Evolutionary conservation across 2,888 invertebrate species (phyloP).

Genomic region (Graphium colonna): DNA sequence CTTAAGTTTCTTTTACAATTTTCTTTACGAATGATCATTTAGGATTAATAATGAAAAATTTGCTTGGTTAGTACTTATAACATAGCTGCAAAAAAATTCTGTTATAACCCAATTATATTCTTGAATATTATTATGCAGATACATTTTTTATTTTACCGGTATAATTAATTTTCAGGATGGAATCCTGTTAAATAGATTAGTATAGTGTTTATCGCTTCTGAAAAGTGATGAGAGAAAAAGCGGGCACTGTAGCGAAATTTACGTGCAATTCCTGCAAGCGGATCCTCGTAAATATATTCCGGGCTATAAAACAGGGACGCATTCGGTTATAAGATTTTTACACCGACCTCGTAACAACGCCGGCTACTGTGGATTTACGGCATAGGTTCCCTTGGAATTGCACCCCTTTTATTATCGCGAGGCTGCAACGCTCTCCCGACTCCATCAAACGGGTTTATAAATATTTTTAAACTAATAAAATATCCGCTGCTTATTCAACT

Average conservation of each 20-base stretch:
- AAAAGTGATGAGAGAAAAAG: constrained; percentile 57
- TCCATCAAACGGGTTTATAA: constrained; percentile 12
- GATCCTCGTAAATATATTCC: constrained; percentile 69
- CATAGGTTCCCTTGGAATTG: constrained; percentile 19
- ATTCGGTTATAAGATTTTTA: constrained; percentile 66
- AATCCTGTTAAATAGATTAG: too few relatives aligned
- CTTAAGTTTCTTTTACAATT: too few relatives aligned
- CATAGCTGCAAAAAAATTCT: too few relatives aligned
- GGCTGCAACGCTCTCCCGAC: constrained; percentile 13
- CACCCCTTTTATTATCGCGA: constrained; percentile 17
- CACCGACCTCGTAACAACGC: constrained; percentile 51
- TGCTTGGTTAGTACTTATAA: too few relatives aligned
- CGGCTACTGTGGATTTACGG: constrained; percentile 23
- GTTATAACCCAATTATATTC: too few relatives aligned
- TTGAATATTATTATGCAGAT: too few relatives aligned
- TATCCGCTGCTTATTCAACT: too few relatives aligned
- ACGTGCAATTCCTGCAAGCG: constrained; percentile 64
- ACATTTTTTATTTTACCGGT: too few relatives aligned
- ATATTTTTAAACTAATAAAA: constrained; percentile 1
- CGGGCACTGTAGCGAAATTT: constrained; percentile 50
- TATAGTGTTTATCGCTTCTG: too few relatives aligned
- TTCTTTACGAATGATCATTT: too few relatives aligned
- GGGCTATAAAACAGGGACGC: constrained; percentile 61
- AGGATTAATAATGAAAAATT: too few relatives aligned
- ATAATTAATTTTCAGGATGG: too few relatives aligned